Evolutionary conservation across 2,113 vertebrate species (phyloP).

Genomic region (Montifringilla adamsi): DNA sequence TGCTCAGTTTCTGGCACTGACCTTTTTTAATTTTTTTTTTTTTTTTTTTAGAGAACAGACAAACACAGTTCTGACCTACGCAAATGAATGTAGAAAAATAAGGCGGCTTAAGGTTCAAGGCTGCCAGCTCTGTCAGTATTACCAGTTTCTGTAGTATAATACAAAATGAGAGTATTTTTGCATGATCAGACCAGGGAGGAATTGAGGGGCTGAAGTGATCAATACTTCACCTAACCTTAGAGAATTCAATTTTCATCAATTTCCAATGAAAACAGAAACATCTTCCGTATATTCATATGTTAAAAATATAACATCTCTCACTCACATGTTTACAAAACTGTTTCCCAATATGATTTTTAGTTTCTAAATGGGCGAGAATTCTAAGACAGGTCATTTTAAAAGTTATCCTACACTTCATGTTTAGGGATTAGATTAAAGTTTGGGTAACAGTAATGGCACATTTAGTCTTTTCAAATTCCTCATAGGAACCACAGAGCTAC

Average conservation of each 20-base stretch:
- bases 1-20: neutral
- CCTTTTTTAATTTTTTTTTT: neutral
- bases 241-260: neutral
- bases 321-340: neutral
- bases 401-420: neutral
- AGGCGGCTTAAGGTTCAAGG: neutral
- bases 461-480: neutral
- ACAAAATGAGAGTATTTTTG: neutral
- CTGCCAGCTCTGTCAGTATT: neutral
- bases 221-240: neutral
- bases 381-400: neutral
- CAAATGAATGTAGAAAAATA: neutral
- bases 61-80: neutral
- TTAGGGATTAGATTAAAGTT: neutral
- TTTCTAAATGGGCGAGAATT: neutral
- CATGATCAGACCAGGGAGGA: neutral
- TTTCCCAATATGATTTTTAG: neutral
- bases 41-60: neutral
- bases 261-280: neutral
- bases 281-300: neutral
- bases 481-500: neutral
- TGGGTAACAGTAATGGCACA: neutral
- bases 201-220: neutral
- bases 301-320: neutral
- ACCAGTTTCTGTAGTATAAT: neutral